Percentiles rank a stretch among this genome's conserved stretches.
These are phyloP conservation scores for Pica pica DNA, from an alignment of 2,113 vertebrate species.

Conservation along the genomic window DNA sequence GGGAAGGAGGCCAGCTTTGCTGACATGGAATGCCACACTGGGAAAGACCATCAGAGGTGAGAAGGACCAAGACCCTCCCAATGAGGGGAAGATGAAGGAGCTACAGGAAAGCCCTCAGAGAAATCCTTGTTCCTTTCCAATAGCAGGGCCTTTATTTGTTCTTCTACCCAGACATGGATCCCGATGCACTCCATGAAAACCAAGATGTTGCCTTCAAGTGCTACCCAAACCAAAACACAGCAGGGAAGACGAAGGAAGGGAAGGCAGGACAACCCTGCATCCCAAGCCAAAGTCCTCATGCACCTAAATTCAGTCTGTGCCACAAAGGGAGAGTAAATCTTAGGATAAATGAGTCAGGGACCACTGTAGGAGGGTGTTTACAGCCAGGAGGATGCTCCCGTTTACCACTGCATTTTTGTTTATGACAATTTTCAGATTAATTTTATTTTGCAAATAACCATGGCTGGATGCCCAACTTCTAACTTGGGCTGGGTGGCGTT, in stretches of 20 bases:
- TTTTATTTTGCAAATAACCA: constrained; percentile 42
- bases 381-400: background rate
- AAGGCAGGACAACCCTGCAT: background rate
- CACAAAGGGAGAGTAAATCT: background rate
- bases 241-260: background rate
- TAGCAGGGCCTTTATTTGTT: background rate
- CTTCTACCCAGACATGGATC: background rate
- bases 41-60: background rate
- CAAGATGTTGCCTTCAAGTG: background rate
- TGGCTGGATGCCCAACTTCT: background rate
- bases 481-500: background rate
- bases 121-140: background rate
- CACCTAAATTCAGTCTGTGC: background rate
- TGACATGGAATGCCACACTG: background rate
- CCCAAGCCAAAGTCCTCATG: background rate
- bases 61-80: background rate
- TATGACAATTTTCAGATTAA: background rate
- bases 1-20: background rate
- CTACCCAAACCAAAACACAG: background rate
- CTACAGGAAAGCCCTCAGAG: background rate
- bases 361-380: background rate
- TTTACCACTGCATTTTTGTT: background rate
- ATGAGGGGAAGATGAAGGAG: background rate
- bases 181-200: background rate
- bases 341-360: background rate